These are phyloP conservation scores for Microchrysa polita DNA, from an alignment of 2,888 invertebrate species.

Conservation along the genomic window DNA sequence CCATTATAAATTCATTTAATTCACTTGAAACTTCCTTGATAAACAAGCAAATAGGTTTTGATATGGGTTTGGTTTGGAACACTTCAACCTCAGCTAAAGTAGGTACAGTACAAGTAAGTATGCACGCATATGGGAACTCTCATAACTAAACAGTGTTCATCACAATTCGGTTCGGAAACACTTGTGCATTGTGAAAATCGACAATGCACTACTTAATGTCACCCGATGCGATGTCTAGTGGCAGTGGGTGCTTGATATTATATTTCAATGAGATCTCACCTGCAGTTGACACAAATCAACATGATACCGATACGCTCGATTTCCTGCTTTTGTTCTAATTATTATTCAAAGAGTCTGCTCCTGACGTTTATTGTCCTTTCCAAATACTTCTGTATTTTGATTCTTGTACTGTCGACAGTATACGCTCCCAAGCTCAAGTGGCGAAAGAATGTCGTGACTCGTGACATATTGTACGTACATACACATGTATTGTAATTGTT, in stretches of 20 bases:
- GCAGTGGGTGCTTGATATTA: slow-evolving; percentile 21
- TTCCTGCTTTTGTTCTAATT: slow-evolving; percentile 6
- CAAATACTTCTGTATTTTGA: background rate
- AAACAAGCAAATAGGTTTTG: too few species aligned
- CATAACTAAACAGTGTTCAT: background rate
- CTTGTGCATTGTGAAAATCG: slow-evolving; percentile 31
- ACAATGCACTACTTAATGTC: slow-evolving; percentile 40
- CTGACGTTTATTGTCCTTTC: slow-evolving; percentile 38
- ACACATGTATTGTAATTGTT: too few species aligned
- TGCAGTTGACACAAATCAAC: slow-evolving; percentile 36
- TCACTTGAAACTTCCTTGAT: too few species aligned
- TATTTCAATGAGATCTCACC: slow-evolving; percentile 22
- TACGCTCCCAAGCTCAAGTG: background rate
- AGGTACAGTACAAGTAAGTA: too few species aligned
- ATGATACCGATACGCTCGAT: slow-evolving; percentile 24
- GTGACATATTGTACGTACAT: too few species aligned
- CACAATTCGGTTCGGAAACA: background rate
- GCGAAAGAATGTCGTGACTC: slow-evolving; percentile 1
- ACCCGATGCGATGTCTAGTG: slow-evolving; percentile 27
- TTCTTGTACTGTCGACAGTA: background rate
- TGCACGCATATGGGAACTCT: too few species aligned
- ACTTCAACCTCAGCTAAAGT: too few species aligned
- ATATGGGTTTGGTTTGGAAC: too few species aligned
- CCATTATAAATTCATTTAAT: too few species aligned
- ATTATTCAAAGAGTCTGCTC: slow-evolving; percentile 32